Conservation (phyloP, 2,888 invertebrate genomes). For the Atethmia centrago region DNA sequence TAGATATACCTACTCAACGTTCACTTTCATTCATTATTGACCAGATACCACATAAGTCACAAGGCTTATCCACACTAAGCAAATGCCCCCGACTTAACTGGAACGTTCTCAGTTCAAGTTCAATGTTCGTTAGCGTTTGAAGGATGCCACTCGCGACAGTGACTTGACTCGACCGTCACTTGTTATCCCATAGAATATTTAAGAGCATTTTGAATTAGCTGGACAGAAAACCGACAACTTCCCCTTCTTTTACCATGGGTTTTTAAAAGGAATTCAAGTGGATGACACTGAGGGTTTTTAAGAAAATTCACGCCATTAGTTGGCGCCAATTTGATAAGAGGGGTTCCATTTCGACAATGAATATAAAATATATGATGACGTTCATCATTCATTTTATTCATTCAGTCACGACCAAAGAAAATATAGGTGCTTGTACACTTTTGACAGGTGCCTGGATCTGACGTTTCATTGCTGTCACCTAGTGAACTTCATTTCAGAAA, state of each 20-base stretch:
- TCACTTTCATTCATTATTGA: background rate
- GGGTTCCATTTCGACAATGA: too few species aligned
- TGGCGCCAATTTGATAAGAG: too few species aligned
- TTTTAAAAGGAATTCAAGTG: slow-evolving; percentile 1
- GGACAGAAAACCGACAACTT: background rate
- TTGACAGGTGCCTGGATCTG: too few species aligned
- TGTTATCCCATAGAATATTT: slow-evolving; percentile 30
- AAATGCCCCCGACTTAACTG: slow-evolving; percentile 39
- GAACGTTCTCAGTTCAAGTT: slow-evolving; percentile 72
- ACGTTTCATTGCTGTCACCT: too few species aligned
- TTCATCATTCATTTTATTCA: too few species aligned
- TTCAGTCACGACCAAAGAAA: too few species aligned
- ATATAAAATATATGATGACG: too few species aligned
- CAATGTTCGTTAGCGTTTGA: slow-evolving; percentile 71
- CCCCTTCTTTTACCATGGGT: background rate
- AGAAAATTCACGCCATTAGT: too few species aligned
- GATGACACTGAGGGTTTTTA: background rate
- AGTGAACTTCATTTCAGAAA: too few species aligned
- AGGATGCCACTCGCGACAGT: slow-evolving; percentile 61
- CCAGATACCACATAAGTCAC: background rate
- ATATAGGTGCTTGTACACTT: too few species aligned
- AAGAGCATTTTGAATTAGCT: slow-evolving; percentile 19
- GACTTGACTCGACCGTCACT: slow-evolving; percentile 53
- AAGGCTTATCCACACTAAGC: slow-evolving; percentile 47
- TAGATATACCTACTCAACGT: background rate